Base-by-base conservation (phyloP, 2,888 invertebrate species). In the Pollenia amentaria region DNA sequence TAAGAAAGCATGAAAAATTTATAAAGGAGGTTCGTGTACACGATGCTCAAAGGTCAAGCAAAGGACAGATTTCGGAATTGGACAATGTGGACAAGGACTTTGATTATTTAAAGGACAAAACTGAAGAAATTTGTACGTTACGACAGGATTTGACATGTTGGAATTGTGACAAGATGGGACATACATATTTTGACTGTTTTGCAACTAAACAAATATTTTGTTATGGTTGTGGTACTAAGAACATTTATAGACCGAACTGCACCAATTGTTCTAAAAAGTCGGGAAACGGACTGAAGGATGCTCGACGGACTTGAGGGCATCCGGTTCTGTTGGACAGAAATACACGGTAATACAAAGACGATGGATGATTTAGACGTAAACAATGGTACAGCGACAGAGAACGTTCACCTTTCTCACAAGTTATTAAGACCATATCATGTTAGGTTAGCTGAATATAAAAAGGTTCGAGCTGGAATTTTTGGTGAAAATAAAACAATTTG, bases 221-320 rank as follows among this genome's bases (percentile, higher is more conserved):
- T 9, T 60, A 60, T 9, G 40, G 55, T 18, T 55, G 55, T 21
- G 55, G 21, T 55, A 21, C 21, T 10, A 55, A 55, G 10, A 18
- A 55, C 10, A 55, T 21, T 55, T 60, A 60, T 60, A 60, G n/a
- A 10, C 60, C 60, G n/a, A 38, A 29, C 38, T 60, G 60, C n/a
- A 4, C 40, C 60, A 40, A 60, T 14, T 60, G 60, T 40, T 10
- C 8, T 9, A 60, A 14, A n/a, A 29, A 40, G 60, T 9, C 14
- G 60, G 40, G 60, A 60, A 60, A 60, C 60, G 40, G 60, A 38
- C 40, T 2, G 60, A 60, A 38, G 60, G 60, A 60, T 60, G 60
- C 38, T 40, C 60, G 38, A 29, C 60, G 60, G 40, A 38, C 60
- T n/a, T 38, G 7, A 29, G 40, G n/a, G n/a, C 60, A 60, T 60